Percentiles rank a stretch among this genome's conserved stretches.
Evolutionary conservation across 2,797 vertebrate species (phyloP).

Genomic region (Peromyscus melanophrys): DNA sequence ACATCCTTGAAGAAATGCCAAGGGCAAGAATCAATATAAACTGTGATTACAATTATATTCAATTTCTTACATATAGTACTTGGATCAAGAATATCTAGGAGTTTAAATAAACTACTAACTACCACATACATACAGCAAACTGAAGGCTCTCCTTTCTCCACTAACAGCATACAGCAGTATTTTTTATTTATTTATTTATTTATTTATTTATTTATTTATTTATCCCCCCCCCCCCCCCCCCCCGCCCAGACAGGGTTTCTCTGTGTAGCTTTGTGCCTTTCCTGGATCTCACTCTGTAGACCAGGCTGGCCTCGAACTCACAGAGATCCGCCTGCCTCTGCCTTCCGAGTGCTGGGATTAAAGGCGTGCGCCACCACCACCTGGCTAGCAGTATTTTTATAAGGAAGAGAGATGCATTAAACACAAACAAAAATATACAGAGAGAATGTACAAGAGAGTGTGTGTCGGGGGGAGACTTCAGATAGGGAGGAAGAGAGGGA

Average conservation of each 20-base stretch:
- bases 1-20: conserved; percentile 53
- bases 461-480: neutral
- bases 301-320: too few relatives aligned
- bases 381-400: conserved; percentile 7
- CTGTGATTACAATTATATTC: conserved; percentile 51
- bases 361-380: too few relatives aligned
- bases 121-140: neutral
- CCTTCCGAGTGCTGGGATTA: too few relatives aligned
- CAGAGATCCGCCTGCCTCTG: too few relatives aligned
- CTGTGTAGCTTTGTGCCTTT: too few relatives aligned
- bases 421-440: conserved; percentile 33
- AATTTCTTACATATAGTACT: conserved; percentile 22
- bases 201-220: too few relatives aligned
- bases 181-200: neutral
- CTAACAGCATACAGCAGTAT: neutral
- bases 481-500: neutral
- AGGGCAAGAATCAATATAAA: conserved; percentile 43
- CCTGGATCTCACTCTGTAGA: too few relatives aligned
- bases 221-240: too few relatives aligned
- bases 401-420: conserved; percentile 21
- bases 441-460: neutral
- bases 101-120: conserved; percentile 24
- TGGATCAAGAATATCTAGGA: conserved; percentile 38
- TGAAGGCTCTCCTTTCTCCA: conserved; percentile 8
- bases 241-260: too few relatives aligned